A percentile compares a stretch with the other conserved stretches of the same genome.
phyloP scores from a whole-genome alignment of 2,113 vertebrate species.

The Peromyscus leucopus region DNA sequence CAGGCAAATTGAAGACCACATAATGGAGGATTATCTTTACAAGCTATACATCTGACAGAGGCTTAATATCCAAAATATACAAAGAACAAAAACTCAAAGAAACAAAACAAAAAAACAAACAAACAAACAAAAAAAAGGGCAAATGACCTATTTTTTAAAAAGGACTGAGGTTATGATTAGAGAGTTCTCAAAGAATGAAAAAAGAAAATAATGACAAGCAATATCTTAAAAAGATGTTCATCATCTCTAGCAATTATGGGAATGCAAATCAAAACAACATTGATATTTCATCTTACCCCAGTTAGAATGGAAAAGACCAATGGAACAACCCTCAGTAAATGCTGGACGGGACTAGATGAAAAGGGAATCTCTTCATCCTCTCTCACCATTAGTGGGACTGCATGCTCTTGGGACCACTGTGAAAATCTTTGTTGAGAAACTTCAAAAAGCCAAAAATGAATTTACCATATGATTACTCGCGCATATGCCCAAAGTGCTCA shows the following conservation, averaged over 20 bases:
- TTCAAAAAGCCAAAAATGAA: not conserved
- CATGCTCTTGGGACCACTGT: not conserved
- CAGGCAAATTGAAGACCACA: not conserved
- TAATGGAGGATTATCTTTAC: not conserved
- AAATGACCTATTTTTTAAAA: not conserved
- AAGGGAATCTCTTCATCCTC: not conserved
- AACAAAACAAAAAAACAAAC: too few relatives aligned
- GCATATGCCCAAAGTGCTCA: not conserved
- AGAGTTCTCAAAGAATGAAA: not conserved
- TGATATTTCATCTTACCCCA: not conserved
- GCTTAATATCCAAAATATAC: not conserved
- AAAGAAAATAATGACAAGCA: not conserved
- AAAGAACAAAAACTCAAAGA: too few relatives aligned
- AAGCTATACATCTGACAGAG: not conserved
- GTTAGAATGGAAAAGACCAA: not conserved
- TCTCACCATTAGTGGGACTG: not conserved
- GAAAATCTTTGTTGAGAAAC: not conserved
- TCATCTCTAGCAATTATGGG: not conserved
- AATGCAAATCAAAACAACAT: not conserved
- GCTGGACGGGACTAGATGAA: not conserved
- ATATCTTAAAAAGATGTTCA: not conserved
- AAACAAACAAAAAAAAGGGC: not conserved
- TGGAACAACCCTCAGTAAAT: not conserved
- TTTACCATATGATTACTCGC: not conserved
- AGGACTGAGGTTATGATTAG: not conserved